Evolutionary conservation across 2,888 invertebrate genomes (phyloP), one percentile per base, ranked within the genome.

Genomic region (Hirtodrosophila histrioides): DNA sequence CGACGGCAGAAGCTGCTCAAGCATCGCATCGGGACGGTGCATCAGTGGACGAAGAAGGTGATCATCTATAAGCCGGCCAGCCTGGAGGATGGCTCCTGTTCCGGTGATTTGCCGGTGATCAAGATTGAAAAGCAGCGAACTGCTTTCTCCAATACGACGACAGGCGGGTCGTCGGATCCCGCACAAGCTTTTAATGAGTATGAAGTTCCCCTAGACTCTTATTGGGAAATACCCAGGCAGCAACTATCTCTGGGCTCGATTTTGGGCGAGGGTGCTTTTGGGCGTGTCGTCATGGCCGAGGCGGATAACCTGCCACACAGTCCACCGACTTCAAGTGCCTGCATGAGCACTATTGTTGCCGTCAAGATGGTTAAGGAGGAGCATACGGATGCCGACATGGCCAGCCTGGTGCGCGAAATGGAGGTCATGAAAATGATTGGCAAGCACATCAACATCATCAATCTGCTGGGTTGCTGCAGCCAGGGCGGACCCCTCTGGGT

Each of bases 371-470:
- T 99, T 53, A 99, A 99, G 94, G 98, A 98, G 92, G 97, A 97
- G 37, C 99, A 99, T 90, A 98, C 97, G 0, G 99, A 99, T 89
- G 95, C 97, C 2, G 99, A 99, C 90, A 96, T 99, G 95, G 97
- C 97, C 93, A 98, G 98, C 78, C 92, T 99, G 55, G 98, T 99
- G 10, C 97, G 97, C 0, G 99, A 99, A 92, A 98, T 99, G 98
- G 98, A 99, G 90, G 97, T 99, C 93, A 99, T 99, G 99, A 99
- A 99, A 92, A 96, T 97, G 94, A 97, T 98, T 63, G 99, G 99
- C 27, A 96, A 96, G 75, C 98, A 99, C 91, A 97, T 98, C 54
- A 99, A 99, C 92, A 98, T 99, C 67, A 99, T 99, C 88, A 99
- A 99, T 91, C 93, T 99, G 63, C 92, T 99, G 23, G 99, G 99